Evolutionary conservation across 2,797 vertebrate genomes (phyloP).

Genomic region (Muscicapa comitata): DNA sequence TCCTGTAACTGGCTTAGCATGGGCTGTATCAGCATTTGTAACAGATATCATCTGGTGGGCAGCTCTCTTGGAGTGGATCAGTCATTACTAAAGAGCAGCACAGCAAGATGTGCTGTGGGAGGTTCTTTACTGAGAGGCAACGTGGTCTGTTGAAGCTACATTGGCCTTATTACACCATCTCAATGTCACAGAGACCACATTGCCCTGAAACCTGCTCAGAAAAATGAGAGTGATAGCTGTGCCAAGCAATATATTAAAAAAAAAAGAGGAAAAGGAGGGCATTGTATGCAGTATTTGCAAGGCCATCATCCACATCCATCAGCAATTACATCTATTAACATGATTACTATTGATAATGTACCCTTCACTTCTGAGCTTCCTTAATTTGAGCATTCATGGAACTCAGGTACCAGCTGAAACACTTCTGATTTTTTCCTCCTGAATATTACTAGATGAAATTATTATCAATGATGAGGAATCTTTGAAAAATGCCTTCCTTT

Average conservation of each 20-base stretch:
- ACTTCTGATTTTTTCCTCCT: background rate
- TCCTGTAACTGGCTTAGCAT: background rate
- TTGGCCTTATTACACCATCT: background rate
- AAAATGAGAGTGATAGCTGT: background rate
- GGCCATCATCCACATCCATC: background rate
- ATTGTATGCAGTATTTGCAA: background rate
- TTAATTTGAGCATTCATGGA: slow-evolving; percentile 4
- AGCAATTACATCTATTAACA: background rate
- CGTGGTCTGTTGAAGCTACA: background rate
- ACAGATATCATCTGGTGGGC: background rate
- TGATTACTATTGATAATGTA: background rate
- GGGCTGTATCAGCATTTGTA: background rate
- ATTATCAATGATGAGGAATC: background rate
- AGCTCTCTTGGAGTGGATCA: background rate
- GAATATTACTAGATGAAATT: background rate
- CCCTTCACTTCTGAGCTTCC: background rate
- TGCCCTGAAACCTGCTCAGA: background rate
- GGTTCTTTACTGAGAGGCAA: background rate
- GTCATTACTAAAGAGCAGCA: background rate
- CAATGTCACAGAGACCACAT: background rate
- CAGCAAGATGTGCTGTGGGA: background rate
- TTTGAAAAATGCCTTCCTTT: background rate
- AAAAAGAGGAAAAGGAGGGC: background rate
- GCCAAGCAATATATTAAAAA: background rate
- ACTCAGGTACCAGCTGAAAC: background rate